These are phyloP conservation scores for Microtus californicus DNA, from an alignment of 2,797 vertebrate species.

Conservation along the genomic window DNA sequence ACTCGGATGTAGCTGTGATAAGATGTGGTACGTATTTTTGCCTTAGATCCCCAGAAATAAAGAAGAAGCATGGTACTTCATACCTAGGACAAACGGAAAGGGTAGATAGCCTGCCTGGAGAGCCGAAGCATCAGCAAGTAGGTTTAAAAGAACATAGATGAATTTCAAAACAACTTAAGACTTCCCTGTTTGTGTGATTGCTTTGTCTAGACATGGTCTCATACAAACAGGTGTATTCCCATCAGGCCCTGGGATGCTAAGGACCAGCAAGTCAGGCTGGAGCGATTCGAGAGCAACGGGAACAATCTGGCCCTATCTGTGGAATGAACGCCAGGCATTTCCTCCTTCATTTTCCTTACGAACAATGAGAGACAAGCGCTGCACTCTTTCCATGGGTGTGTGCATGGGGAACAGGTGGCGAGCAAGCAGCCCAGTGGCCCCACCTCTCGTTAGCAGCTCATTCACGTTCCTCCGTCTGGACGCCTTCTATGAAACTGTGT, in stretches of 20 bases:
- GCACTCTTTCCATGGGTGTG: not conserved
- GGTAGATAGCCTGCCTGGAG: not conserved
- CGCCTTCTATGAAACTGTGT: not conserved
- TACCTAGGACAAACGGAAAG: not conserved
- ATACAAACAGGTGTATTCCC: not conserved
- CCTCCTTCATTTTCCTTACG: not conserved
- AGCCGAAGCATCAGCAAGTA: not conserved
- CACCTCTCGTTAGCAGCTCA: too few relatives aligned
- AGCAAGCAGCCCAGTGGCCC: not conserved
- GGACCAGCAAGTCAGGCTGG: not conserved
- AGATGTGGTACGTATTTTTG: not conserved
- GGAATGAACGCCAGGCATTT: not conserved
- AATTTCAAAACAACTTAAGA: not conserved
- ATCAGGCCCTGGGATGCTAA: rapidly evolving
- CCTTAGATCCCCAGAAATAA: not conserved
- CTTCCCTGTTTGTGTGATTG: not conserved
- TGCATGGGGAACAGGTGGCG: not conserved
- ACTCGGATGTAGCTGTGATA: not conserved
- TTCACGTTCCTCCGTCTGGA: not conserved
- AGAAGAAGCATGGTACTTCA: not conserved
- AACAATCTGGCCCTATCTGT: not conserved
- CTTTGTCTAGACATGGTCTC: not conserved
- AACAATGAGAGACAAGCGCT: not conserved
- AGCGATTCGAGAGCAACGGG: not conserved
- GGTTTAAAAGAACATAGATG: not conserved